Conservation (phyloP, 2,797 vertebrate species). For the Threskiornis aethiopicus region DNA sequence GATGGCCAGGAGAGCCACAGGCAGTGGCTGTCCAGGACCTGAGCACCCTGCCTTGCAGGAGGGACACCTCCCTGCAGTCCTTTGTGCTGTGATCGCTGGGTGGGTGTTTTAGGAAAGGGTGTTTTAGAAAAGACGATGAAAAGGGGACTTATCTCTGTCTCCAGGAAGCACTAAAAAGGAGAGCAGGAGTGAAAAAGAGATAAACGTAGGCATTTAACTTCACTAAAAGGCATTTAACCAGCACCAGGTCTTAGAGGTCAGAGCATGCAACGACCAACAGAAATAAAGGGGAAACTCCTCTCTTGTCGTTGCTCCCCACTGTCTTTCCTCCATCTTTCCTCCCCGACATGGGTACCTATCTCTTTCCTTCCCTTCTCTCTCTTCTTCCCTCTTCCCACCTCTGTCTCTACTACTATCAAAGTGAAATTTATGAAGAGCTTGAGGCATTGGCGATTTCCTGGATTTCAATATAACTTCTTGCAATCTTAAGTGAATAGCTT, state of each 20-base stretch:
- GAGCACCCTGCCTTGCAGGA: not conserved
- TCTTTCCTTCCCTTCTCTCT: not conserved
- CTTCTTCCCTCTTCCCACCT: not conserved
- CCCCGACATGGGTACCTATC: not conserved
- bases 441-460: slow-evolving; percentile 75
- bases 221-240: not conserved
- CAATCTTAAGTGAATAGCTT: slow-evolving; percentile 83
- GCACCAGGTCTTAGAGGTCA: not conserved
- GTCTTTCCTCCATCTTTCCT: not conserved
- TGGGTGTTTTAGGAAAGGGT: not conserved
- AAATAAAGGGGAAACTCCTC: not conserved
- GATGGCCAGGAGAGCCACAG: not conserved
- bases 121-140: not conserved
- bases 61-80: not conserved
- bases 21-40: not conserved
- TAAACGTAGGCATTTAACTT: not conserved
- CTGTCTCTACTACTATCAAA: slow-evolving; percentile 67
- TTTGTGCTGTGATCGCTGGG: accelerated
- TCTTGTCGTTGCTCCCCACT: not conserved
- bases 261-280: not conserved
- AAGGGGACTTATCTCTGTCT: not conserved
- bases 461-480: slow-evolving; percentile 78
- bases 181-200: not conserved
- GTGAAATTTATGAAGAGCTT: slow-evolving; percentile 70
- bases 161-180: not conserved